Conservation (phyloP, 2,888 invertebrate genomes). For the Baronia brevicornis region DNA sequence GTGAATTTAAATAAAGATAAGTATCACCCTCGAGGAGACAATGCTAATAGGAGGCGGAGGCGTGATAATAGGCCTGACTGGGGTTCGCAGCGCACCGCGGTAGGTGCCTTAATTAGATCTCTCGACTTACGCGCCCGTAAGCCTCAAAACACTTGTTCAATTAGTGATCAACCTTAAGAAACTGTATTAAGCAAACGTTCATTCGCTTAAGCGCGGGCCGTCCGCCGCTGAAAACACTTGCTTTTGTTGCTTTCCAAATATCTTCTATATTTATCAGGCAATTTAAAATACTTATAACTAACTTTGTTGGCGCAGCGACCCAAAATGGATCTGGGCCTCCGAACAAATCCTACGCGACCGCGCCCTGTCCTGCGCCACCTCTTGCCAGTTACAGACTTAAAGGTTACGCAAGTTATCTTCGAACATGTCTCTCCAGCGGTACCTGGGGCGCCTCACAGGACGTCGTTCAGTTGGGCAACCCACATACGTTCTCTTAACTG, state of each 20-base stretch:
- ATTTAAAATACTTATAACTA: background rate
- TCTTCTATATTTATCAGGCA: background rate
- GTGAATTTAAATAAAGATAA: constrained; percentile 77
- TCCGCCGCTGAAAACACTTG: constrained; percentile 2
- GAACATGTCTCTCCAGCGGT: too few relatives aligned
- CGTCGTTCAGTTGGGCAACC: too few relatives aligned
- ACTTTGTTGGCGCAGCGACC: too few relatives aligned
- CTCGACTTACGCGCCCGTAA: constrained; percentile 64
- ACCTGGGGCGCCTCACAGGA: too few relatives aligned
- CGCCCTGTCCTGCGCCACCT: too few relatives aligned
- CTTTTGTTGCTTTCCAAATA: background rate
- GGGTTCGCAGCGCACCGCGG: constrained; percentile 39
- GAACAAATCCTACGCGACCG: too few relatives aligned
- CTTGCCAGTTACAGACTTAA: too few relatives aligned
- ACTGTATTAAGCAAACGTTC: constrained; percentile 48
- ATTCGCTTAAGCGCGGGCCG: constrained; percentile 20
- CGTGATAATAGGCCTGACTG: constrained; percentile 71
- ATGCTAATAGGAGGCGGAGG: constrained; percentile 73
- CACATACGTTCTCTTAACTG: too few relatives aligned
- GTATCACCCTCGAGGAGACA: constrained; percentile 75
- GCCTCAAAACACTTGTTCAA: constrained; percentile 71
- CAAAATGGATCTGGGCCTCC: too few relatives aligned
- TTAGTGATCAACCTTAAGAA: constrained; percentile 64
- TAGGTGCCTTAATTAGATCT: constrained; percentile 73
- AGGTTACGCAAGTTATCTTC: too few relatives aligned